Base-by-base conservation (phyloP, 2,888 invertebrate genomes). In the Teleogryllus oceanicus region DNA sequence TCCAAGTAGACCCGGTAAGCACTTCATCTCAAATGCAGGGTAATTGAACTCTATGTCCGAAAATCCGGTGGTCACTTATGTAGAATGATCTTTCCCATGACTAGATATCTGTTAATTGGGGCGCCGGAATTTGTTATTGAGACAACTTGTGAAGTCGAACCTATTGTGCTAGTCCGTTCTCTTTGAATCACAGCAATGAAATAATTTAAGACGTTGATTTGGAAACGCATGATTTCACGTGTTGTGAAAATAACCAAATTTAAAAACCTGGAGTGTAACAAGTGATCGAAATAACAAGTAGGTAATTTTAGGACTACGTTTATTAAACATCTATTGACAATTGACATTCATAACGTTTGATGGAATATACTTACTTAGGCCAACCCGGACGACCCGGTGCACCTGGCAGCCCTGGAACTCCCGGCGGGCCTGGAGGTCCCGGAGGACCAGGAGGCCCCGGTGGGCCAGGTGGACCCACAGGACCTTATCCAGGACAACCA, bases 251-350 rank as follows among this genome's bases (percentile, higher is more conserved):
- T 37, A 37, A 37, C 2, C 4, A 37, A 37, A 37, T 37, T 37
- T 37, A 4, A 37, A 37, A 37, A 37, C 37, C 8, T 5, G 8
- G 37, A 77, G 81, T 86, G 83, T 81, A 84, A 88, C 87, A 82
- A 89, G 83, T 82, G 24, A 83, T 83, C 83, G 11, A 82, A 82
- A 37, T 74, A 79, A 21, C 1, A 21, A 24, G 83, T 83, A 62
- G 82, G 83, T 37, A 75, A 24, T 74, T 10, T 83, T 83, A 49
- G 84, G 83, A 78, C 82, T 82, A 75, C 78, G 50, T 37, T 37
- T 20, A 82, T 83, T 21, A 82, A 83, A 18, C 77, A 78, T 3
- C 84, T 84, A 51, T 83, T 83, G 51, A 74, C 75, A 16, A 16
- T 74, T 37, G 2, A 4, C 24, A 8, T 8, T 37, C 37, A 37